These are phyloP conservation scores for Bombus sylvicola DNA, from an alignment of 1,140 invertebrate genomes.

Conservation along the genomic window DNA sequence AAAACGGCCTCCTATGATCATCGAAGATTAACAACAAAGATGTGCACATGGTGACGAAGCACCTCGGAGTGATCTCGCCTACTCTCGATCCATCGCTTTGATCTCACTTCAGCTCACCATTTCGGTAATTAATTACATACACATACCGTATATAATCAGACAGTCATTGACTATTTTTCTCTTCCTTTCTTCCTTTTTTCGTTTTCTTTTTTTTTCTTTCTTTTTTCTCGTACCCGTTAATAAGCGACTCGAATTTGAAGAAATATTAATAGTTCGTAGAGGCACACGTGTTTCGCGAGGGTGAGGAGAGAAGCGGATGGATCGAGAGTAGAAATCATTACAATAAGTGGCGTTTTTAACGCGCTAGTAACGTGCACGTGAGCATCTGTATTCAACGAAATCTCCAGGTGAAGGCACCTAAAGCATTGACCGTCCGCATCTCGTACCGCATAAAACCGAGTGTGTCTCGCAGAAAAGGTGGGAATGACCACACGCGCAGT, in stretches of 20 bases:
- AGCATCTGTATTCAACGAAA: constrained; percentile 39
- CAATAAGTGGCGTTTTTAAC: background rate
- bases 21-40: background rate
- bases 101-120: background rate
- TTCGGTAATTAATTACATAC: background rate
- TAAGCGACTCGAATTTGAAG: background rate
- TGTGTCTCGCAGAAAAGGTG: constrained; percentile 38
- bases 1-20: background rate
- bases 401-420: constrained; percentile 64
- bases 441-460: constrained; percentile 31
- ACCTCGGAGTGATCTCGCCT: background rate
- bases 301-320: background rate
- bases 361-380: background rate
- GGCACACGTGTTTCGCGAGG: background rate
- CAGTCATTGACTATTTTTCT: background rate
- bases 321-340: background rate
- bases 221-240: background rate
- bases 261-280: constrained; percentile 11
- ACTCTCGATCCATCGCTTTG: background rate
- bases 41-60: background rate
- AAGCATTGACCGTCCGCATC: constrained; percentile 57
- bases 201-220: too few relatives aligned
- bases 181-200: background rate
- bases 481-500: constrained; percentile 51
- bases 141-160: background rate